phyloP scores from a whole-genome alignment of 2,797 vertebrate genomes.

The Sebastes reedi region DNA sequence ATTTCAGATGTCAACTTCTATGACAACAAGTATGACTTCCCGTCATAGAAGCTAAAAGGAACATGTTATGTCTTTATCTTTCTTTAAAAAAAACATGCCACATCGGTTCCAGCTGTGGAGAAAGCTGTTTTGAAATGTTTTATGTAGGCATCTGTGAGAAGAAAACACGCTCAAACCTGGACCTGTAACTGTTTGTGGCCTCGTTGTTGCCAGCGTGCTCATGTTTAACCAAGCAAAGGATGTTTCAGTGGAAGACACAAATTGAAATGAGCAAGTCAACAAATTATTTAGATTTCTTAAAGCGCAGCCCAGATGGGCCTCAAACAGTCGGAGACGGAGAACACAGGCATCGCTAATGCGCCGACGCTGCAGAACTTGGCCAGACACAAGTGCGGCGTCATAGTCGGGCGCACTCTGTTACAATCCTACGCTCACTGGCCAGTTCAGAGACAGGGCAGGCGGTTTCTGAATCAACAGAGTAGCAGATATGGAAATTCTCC shows the following conservation, averaged over 20 bases:
- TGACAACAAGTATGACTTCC: not conserved
- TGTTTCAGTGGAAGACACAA: slow-evolving; percentile 4
- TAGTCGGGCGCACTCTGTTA: not conserved
- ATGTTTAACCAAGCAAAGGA: slow-evolving; percentile 14
- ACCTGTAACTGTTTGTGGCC: slow-evolving; percentile 14
- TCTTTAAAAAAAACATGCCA: not conserved
- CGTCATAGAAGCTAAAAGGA: not conserved
- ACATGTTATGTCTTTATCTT: not conserved
- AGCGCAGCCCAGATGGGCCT: slow-evolving; percentile 9
- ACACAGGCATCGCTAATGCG: not conserved
- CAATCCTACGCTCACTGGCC: slow-evolving; percentile 24
- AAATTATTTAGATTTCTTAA: slow-evolving; percentile 34
- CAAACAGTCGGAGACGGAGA: slow-evolving; percentile 7
- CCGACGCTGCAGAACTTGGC: not conserved
- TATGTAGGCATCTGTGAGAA: not conserved
- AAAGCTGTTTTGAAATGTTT: not conserved
- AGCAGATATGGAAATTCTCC: slow-evolving; percentile 54
- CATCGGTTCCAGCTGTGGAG: not conserved
- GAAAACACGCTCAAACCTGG: not conserved
- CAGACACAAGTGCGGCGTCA: slow-evolving; percentile 16
- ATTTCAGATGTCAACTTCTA: not conserved
- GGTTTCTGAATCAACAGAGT: slow-evolving; percentile 42
- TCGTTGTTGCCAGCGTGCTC: slow-evolving; percentile 11
- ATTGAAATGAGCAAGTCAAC: slow-evolving; percentile 34
- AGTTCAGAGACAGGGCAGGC: slow-evolving; percentile 43